Conservation (phyloP, 2,888 invertebrate species). For the Diabrotica balteata region DNA sequence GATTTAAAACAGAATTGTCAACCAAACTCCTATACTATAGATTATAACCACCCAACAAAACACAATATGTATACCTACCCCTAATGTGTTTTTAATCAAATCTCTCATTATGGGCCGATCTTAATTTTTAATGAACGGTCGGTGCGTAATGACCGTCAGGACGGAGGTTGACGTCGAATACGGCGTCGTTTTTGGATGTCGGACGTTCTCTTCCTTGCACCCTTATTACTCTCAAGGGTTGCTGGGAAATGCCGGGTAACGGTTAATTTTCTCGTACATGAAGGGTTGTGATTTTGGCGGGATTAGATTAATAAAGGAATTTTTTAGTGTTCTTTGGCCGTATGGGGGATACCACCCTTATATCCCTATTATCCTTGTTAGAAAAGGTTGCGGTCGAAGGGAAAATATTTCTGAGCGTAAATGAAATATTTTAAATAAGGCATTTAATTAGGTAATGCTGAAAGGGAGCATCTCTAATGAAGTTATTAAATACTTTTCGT, state of each 20-base stretch:
- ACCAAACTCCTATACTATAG: background rate
- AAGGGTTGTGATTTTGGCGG: conserved; percentile 27
- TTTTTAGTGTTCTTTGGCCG: conserved; percentile 23
- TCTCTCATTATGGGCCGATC: conserved; percentile 59
- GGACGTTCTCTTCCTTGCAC: conserved; percentile 20
- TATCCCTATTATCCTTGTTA: conserved; percentile 5
- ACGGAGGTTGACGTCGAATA: conserved; percentile 30
- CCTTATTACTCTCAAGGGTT: conserved; percentile 35
- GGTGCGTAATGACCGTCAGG: conserved; percentile 40
- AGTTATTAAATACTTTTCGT: too few species aligned
- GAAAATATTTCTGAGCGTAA: background rate
- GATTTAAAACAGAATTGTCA: background rate
- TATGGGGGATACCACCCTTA: conserved; percentile 9
- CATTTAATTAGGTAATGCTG: background rate
- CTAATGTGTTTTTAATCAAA: conserved; percentile 62
- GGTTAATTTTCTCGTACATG: conserved; percentile 26
- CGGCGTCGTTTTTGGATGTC: conserved; percentile 3
- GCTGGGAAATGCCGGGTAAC: conserved; percentile 25
- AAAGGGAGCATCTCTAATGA: background rate
- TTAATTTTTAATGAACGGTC: conserved; percentile 60
- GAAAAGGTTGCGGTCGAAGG: conserved; percentile 1
- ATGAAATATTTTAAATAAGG: background rate
- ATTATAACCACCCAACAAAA: background rate
- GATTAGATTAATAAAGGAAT: conserved; percentile 30
- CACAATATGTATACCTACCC: conserved; percentile 44